Conservation (phyloP, 2,888 invertebrate genomes). For the Cosmia trapezina region DNA sequence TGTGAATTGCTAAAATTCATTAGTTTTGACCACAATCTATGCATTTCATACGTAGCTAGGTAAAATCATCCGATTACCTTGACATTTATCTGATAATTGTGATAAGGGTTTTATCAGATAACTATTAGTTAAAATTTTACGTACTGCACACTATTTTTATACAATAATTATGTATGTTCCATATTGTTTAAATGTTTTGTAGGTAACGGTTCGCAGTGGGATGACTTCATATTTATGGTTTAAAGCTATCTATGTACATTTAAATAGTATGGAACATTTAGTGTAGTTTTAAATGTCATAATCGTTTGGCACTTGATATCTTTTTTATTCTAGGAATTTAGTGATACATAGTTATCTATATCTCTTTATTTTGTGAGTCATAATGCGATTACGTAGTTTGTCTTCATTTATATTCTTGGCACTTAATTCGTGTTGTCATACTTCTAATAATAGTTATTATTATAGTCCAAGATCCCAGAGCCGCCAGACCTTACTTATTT, state of each 20-base stretch:
- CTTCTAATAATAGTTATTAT: constrained; percentile 1
- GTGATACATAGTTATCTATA: constrained; percentile 7
- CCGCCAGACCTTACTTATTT: no score
- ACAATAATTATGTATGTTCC: constrained; percentile 63
- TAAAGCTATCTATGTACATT: constrained; percentile 48
- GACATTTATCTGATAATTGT: constrained; percentile 51
- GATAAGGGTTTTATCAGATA: constrained; percentile 44
- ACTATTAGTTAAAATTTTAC: constrained; percentile 32
- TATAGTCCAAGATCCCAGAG: no score
- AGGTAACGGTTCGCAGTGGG: constrained; percentile 78
- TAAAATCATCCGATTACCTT: constrained; percentile 31
- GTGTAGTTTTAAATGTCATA: constrained; percentile 1
- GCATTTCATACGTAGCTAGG: constrained; percentile 29
- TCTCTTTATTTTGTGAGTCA: constrained; percentile 27
- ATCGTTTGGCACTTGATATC: constrained; percentile 3
- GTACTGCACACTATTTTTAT: constrained; percentile 9
- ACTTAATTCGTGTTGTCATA: not conserved
- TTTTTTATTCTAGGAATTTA: constrained; percentile 26
- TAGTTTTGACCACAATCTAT: constrained; percentile 22
- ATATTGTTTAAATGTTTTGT: constrained; percentile 74
- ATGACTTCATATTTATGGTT: constrained; percentile 55
- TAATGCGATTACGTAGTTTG: constrained; percentile 11
- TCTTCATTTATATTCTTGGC: not conserved
- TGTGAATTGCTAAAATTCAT: constrained; percentile 1
- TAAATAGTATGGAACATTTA: constrained; percentile 72